phyloP scores from a whole-genome alignment of 2,113 vertebrate genomes.

The Amblyopsis rosae region DNA sequence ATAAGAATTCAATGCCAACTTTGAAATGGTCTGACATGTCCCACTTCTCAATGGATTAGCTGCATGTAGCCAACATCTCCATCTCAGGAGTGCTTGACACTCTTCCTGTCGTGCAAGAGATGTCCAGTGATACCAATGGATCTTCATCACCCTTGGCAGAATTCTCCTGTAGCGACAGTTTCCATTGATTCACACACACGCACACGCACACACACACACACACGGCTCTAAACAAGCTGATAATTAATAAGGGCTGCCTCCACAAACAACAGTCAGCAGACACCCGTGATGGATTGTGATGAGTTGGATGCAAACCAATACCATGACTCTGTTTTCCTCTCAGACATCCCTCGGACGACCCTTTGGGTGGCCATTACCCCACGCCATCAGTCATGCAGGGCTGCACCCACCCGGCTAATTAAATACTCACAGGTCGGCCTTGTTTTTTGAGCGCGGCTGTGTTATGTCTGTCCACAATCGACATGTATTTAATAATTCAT shows the following conservation, averaged over 20 bases:
- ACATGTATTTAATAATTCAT: slow-evolving; percentile 71
- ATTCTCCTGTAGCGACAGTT: slow-evolving; percentile 42
- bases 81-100: slow-evolving; percentile 14
- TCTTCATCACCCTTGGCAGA: slow-evolving; percentile 56
- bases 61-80: slow-evolving; percentile 22
- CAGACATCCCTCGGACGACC: slow-evolving; percentile 38
- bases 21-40: not conserved
- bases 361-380: slow-evolving; percentile 65
- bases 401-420: slow-evolving; percentile 61
- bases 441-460: slow-evolving; percentile 51
- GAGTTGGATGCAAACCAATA: slow-evolving; percentile 65
- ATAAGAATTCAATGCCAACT: not conserved
- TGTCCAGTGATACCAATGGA: slow-evolving; percentile 30
- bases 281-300: slow-evolving; percentile 80
- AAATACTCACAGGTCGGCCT: slow-evolving; percentile 58
- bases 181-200: slow-evolving; percentile 42
- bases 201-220: not conserved
- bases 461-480: slow-evolving; percentile 64
- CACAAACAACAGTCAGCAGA: slow-evolving; percentile 73
- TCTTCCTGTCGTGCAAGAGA: slow-evolving; percentile 14
- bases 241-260: slow-evolving; percentile 82
- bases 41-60: slow-evolving; percentile 6
- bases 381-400: slow-evolving; percentile 66
- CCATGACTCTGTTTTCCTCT: slow-evolving; percentile 29
- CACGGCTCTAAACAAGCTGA: slow-evolving; percentile 61